phyloP scores from a whole-genome alignment of 1,140 invertebrate species.

The Gryon sp. region DNA sequence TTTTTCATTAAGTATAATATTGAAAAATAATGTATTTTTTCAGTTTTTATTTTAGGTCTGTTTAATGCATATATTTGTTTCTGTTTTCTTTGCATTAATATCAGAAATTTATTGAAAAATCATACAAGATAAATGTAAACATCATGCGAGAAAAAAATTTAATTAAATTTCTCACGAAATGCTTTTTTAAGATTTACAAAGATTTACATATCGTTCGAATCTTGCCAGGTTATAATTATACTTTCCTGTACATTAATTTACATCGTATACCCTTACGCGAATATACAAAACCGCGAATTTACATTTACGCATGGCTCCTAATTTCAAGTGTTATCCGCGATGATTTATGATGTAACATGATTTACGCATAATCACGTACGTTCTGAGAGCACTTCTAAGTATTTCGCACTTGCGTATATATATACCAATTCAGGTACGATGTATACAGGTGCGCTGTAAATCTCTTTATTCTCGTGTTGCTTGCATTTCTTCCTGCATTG shows the following conservation, averaged over 20 bases:
- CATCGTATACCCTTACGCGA: background rate
- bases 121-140: background rate
- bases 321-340: slow-evolving; percentile 25
- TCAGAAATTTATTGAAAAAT: no score
- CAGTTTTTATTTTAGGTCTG: no score
- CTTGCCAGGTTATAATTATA: slow-evolving; percentile 21
- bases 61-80: no score
- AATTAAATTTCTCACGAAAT: no score
- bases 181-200: background rate
- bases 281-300: slow-evolving; percentile 22
- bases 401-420: slow-evolving; percentile 27
- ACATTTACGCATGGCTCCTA: slow-evolving; percentile 14
- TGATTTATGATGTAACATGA: slow-evolving; percentile 48
- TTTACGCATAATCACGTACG: slow-evolving; percentile 42
- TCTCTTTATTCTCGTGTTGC: slow-evolving; percentile 49
- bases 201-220: slow-evolving; percentile 11
- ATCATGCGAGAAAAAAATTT: no score
- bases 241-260: slow-evolving; percentile 23
- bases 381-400: slow-evolving; percentile 35
- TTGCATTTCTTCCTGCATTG: slow-evolving; percentile 48
- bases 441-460: slow-evolving; percentile 46
- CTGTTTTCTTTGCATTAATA: no score
- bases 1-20: no score
- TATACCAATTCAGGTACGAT: slow-evolving; percentile 24
- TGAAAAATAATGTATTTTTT: no score